Evolutionary conservation across 2,113 vertebrate species (phyloP), one percentile per base, ranked within the genome.

Genomic region (Catharus fuscescens): DNA sequence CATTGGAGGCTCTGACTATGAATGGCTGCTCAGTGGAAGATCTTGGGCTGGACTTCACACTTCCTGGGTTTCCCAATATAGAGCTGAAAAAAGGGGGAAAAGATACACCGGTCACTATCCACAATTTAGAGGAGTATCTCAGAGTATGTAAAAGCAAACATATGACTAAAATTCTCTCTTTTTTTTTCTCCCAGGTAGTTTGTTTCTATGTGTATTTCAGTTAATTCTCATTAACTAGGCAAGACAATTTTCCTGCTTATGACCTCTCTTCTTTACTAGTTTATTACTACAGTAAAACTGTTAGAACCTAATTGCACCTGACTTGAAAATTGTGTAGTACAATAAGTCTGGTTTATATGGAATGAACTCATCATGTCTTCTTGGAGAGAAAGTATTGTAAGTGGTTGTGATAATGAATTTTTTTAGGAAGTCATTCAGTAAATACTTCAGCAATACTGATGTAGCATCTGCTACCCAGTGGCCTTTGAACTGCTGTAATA

Each of bases 41-140:
- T 94, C 98, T 99, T 61, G 99, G 99, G 42, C 96, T 99, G 97
- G 99, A 99, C 97, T 99, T 99, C 95, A 99, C 99, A 28, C 98
- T 99, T 74, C 99, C 99, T 57, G 99, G 99, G 18, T 99, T 99
- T 98, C 99, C 99, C 44, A 99, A 99, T 94, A 99, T 99, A 57
- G 99, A 99, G 94, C 98, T 99, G 96, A 99, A 99, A 96, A 99
- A 99, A 97, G 99, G 99, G n/a, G 99, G 99, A 59, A 99, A 99
- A 96, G 99, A 99, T 57, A 97, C 99, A 72, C 98, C 99, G 0
- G 99, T 99, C 90, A 99, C 99, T 31, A 99, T 99, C 97, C 98
- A 99, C 98, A 99, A 99, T 78, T 97, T 99, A 95, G 99, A 99
- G 96, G 99, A 99, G 71, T 99, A 99, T 97, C 98, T 99, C 79